These are phyloP conservation scores for Diarsia rubi DNA, from an alignment of 2,888 invertebrate species.

Conservation along the genomic window DNA sequence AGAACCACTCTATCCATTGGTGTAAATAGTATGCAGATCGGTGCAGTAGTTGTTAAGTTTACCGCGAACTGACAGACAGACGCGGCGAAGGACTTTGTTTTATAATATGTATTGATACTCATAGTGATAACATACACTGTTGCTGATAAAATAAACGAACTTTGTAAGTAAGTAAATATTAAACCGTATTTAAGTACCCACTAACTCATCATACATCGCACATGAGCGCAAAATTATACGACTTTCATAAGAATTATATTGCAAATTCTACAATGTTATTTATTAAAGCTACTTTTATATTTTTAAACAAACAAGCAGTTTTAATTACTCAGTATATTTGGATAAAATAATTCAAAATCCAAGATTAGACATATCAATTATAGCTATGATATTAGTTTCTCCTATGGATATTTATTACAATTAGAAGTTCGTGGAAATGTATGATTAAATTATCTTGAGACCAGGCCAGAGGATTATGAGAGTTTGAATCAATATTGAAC, in stretches of 20 bases:
- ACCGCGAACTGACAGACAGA: too few species aligned
- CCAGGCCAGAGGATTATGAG: slow-evolving; percentile 47
- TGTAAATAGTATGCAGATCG: too few species aligned
- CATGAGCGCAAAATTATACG: background rate
- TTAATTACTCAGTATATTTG: background rate
- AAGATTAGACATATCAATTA: slow-evolving; percentile 16
- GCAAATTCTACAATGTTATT: background rate
- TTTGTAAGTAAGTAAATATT: background rate
- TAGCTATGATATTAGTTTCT: background rate
- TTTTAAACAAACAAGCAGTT: background rate
- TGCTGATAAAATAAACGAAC: background rate
- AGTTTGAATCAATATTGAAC: slow-evolving; percentile 48
- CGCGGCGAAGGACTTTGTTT: too few species aligned
- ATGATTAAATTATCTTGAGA: slow-evolving; percentile 43
- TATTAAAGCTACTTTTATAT: background rate
- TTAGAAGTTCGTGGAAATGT: slow-evolving; percentile 30
- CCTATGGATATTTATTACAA: slow-evolving; percentile 29
- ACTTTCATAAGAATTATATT: background rate
- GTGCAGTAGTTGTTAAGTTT: too few species aligned
- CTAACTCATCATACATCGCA: background rate
- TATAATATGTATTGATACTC: too few species aligned
- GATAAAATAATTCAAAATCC: background rate
- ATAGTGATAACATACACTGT: background rate
- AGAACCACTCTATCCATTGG: too few species aligned
- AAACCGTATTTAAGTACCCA: background rate